phyloP scores from a whole-genome alignment of 2,888 invertebrate genomes.

The Ametastegia equiseti region DNA sequence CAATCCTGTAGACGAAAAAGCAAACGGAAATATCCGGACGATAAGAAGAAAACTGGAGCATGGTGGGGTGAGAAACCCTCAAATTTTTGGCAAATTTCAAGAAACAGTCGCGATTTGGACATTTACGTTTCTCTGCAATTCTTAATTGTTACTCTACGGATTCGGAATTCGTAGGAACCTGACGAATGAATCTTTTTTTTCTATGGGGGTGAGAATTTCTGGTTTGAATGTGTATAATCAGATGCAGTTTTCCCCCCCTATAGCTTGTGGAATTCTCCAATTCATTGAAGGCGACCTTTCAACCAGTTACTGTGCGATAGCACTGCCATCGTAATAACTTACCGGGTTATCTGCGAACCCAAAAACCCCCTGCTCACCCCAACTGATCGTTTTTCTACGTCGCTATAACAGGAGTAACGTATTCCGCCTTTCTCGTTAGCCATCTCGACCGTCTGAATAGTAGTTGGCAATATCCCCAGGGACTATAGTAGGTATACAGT shows the following conservation, averaged over 20 bases:
- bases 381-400: slow-evolving; percentile 31
- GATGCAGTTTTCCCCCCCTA: background rate
- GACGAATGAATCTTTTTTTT: background rate
- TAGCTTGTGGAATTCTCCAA: background rate
- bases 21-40: background rate
- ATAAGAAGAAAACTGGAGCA: no score
- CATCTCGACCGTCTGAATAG: slow-evolving; percentile 39
- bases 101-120: no score
- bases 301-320: slow-evolving; percentile 3
- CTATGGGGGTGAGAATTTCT: background rate
- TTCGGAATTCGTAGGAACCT: background rate
- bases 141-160: no score
- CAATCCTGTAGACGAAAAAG: background rate
- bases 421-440: slow-evolving; percentile 40
- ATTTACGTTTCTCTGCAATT: no score
- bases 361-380: slow-evolving; percentile 23
- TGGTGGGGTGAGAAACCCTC: no score
- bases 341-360: slow-evolving; percentile 22
- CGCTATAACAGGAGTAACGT: slow-evolving; percentile 7
- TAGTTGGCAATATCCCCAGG: slow-evolving; percentile 23
- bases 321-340: slow-evolving; percentile 24
- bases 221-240: background rate
- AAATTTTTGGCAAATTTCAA: no score
- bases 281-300: slow-evolving; percentile 16
- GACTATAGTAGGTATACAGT: slow-evolving; percentile 14